Conservation (phyloP, 2,888 invertebrate species). For the Endomychus coccineus region DNA sequence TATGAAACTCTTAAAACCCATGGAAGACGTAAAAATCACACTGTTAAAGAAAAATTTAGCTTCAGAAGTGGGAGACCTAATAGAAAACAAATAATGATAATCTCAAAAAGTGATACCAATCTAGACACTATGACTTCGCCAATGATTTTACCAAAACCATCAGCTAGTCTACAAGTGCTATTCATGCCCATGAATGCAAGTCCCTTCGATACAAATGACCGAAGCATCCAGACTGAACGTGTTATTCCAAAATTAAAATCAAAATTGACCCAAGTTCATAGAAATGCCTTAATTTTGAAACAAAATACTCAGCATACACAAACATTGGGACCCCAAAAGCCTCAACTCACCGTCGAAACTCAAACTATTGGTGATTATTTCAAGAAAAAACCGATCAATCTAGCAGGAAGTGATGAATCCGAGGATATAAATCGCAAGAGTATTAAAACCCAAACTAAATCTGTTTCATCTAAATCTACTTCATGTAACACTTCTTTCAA, state of each 20-base stretch:
- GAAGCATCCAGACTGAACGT: conserved; percentile 31
- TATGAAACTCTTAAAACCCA: conserved; percentile 42
- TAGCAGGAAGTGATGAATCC: conserved; percentile 11
- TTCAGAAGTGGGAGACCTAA: conserved; percentile 26
- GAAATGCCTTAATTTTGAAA: not conserved
- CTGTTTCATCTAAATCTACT: conserved; percentile 29
- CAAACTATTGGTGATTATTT: conserved; percentile 41
- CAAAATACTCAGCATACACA: conserved; percentile 37
- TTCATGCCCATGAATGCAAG: conserved; percentile 3
- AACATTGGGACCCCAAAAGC: conserved; percentile 26
- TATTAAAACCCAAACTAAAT: conserved; percentile 29
- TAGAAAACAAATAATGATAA: conserved; percentile 4
- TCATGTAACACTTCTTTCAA: conserved; percentile 38
- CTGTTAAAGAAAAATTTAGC: conserved; percentile 32
- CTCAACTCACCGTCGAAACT: conserved; percentile 36
- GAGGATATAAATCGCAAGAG: conserved; percentile 20
- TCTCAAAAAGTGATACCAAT: conserved; percentile 18
- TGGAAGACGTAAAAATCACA: conserved; percentile 39
- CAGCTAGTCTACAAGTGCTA: conserved; percentile 13
- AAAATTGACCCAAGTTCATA: conserved; percentile 26
- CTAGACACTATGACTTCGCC: conserved; percentile 17
- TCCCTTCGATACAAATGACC: conserved; percentile 25
- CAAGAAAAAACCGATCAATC: conserved; percentile 27
- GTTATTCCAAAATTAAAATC: conserved; percentile 25
- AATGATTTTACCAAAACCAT: conserved; percentile 27